Evolutionary conservation across 2,113 vertebrate genomes (phyloP).

Genomic region (Archilochus colubris): DNA sequence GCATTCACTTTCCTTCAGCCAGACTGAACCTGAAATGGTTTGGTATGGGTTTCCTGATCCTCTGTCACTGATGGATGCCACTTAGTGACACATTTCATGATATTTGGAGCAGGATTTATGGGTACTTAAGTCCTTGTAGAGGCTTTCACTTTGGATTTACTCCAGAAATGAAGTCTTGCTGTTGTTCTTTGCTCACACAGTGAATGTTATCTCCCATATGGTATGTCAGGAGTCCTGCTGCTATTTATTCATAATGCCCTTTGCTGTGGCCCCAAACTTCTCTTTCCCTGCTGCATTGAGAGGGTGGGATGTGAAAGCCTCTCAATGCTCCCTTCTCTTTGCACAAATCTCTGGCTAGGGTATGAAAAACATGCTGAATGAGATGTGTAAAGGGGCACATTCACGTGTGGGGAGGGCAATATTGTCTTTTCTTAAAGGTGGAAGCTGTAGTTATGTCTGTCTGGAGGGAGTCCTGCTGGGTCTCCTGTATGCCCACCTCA

Average conservation of each 20-base stretch:
- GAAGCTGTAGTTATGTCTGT: neutral
- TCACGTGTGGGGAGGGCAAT: fast-evolving
- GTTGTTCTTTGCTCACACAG: neutral
- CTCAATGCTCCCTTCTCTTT: neutral
- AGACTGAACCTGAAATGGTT: neutral
- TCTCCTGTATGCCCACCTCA: neutral
- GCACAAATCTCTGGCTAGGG: neutral
- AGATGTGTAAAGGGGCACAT: neutral
- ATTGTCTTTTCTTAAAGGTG: neutral
- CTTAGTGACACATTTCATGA: constrained; percentile 2
- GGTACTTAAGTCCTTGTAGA: constrained; percentile 10
- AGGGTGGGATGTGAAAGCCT: neutral
- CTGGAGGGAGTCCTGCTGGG: neutral
- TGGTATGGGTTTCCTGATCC: neutral
- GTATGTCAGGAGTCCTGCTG: neutral
- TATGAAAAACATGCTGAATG: neutral
- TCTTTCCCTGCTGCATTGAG: neutral
- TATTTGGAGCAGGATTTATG: constrained; percentile 11
- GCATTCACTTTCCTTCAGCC: neutral
- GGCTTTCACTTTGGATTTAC: neutral
- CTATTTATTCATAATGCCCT: neutral
- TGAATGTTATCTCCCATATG: neutral
- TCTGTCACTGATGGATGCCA: constrained; percentile 1
- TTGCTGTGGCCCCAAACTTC: neutral
- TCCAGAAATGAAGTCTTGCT: neutral